Conservation (phyloP, 2,797 vertebrate species). For the Cuculus canorus region DNA sequence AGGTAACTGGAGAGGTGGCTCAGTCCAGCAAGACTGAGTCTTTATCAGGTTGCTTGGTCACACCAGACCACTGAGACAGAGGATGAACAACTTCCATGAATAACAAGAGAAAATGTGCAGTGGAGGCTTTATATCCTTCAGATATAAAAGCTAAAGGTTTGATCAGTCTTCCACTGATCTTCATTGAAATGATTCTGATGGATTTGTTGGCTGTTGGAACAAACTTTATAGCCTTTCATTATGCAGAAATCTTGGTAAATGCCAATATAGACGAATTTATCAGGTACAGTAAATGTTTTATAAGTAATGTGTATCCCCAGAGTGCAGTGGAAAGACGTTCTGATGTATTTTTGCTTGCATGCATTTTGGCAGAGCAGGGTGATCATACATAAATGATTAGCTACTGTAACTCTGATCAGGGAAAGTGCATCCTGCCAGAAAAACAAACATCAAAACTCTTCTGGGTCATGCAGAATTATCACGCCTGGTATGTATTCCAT, state of each 20-base stretch:
- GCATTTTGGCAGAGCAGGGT: conserved; percentile 23
- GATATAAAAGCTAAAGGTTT: neutral
- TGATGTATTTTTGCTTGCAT: conserved; percentile 57
- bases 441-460: conserved; percentile 30
- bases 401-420: conserved; percentile 41
- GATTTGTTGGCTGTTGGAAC: neutral
- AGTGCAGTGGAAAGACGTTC: conserved; percentile 14
- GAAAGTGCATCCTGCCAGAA: conserved; percentile 30
- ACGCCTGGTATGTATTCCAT: neutral
- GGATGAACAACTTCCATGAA: neutral
- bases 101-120: neutral
- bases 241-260: conserved; percentile 1
- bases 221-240: neutral
- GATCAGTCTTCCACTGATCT: neutral
- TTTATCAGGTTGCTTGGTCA: conserved; percentile 37
- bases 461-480: conserved; percentile 18
- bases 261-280: conserved; percentile 11
- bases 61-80: neutral
- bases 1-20: conserved; percentile 59
- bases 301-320: conserved; percentile 8
- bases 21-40: neutral
- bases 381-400: conserved; percentile 67
- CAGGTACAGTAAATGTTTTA: conserved; percentile 39
- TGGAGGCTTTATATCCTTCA: neutral
- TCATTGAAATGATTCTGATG: neutral